Conservation (phyloP, 2,113 vertebrate species). For the Epinephelus cyanopodus region DNA sequence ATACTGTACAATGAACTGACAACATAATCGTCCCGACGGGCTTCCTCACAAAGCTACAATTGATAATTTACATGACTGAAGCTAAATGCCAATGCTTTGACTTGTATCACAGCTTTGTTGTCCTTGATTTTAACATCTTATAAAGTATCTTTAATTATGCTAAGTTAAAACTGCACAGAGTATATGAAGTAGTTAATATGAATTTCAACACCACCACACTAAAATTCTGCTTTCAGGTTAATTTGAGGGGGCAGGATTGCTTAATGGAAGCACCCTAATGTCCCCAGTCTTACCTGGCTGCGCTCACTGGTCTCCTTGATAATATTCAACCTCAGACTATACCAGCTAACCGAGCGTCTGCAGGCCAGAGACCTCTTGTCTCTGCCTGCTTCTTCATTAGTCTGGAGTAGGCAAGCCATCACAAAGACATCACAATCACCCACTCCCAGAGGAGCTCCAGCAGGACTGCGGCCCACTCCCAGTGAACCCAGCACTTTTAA, state of each 20-base stretch:
- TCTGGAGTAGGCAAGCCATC: constrained; percentile 51
- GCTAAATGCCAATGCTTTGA: too few species aligned
- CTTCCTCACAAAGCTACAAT: too few species aligned
- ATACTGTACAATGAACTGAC: too few species aligned
- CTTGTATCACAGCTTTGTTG: too few species aligned
- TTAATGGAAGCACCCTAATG: not conserved
- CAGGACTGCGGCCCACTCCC: constrained; percentile 1
- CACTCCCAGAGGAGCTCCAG: not conserved
- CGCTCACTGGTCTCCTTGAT: constrained; percentile 57
- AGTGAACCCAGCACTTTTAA: constrained; percentile 38
- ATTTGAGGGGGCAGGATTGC: not conserved
- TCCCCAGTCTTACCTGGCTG: constrained; percentile 46
- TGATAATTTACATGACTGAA: too few species aligned
- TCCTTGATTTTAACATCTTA: too few species aligned
- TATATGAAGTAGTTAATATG: too few species aligned
- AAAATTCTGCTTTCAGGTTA: too few species aligned
- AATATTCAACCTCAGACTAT: constrained; percentile 59
- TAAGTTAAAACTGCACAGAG: too few species aligned
- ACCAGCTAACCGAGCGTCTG: constrained; percentile 69
- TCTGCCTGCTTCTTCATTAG: constrained; percentile 14
- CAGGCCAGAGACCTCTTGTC: constrained; percentile 53
- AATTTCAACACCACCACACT: too few species aligned
- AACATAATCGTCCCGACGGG: too few species aligned
- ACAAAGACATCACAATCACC: not conserved
- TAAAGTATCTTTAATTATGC: too few species aligned